A percentile compares a stretch with the other conserved stretches of the same genome.
Evolutionary conservation across 2,113 vertebrate genomes (phyloP).

Genomic region (Callocephalon fimbriatum): DNA sequence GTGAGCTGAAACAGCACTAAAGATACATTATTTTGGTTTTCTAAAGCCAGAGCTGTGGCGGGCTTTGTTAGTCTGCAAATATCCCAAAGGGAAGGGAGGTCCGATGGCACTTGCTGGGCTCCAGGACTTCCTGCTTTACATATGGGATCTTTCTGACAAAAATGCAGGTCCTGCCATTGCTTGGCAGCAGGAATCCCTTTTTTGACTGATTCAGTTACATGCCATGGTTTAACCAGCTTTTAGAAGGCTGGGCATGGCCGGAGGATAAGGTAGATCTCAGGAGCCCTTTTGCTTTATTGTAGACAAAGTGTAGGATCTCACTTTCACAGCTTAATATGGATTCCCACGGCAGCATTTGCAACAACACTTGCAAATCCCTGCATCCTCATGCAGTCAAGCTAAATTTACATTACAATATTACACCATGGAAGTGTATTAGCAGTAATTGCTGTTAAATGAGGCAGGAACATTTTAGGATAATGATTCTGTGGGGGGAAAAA

Average conservation of each 20-base stretch:
- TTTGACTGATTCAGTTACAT: neutral
- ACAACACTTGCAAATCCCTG: neutral
- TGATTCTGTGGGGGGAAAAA: neutral
- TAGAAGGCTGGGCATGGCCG: neutral
- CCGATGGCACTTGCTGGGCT: neutral
- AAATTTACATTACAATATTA: neutral
- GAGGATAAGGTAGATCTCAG: neutral
- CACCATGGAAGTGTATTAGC: neutral
- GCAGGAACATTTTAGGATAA: neutral
- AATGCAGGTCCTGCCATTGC: neutral
- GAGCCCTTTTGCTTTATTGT: neutral
- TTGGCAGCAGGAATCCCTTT: neutral
- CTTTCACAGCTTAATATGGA: neutral
- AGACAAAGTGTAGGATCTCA: neutral
- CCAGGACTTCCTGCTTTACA: neutral
- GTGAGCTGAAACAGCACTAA: neutral
- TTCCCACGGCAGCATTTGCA: neutral
- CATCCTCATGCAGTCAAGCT: neutral
- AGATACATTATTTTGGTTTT: neutral
- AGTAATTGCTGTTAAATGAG: slow-evolving; percentile 23
- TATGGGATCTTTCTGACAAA: neutral
- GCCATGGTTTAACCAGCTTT: neutral
- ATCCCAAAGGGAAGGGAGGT: neutral
- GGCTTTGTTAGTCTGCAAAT: neutral
- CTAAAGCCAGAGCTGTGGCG: neutral